These are phyloP conservation scores for Amblyteles armatorius DNA, from an alignment of 2,888 invertebrate species.

Conservation along the genomic window DNA sequence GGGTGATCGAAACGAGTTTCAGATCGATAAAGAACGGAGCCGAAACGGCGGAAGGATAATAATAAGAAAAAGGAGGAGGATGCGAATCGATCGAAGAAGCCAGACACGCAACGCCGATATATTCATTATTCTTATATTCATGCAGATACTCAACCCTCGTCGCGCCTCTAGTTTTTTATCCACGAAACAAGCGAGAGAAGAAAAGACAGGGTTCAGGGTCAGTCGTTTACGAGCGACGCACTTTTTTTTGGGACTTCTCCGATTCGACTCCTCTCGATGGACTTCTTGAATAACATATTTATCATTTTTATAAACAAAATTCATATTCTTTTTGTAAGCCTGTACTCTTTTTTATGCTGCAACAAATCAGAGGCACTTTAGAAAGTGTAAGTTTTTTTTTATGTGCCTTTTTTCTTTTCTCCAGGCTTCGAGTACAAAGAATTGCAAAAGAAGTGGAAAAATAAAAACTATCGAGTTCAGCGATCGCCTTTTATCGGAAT, in stretches of 20 bases:
- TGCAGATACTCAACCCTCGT: constrained; percentile 49
- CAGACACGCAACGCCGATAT: constrained; percentile 55
- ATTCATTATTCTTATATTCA: constrained; percentile 22
- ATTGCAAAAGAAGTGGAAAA: constrained; percentile 11
- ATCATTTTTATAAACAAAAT: constrained; percentile 6
- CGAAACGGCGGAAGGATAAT: constrained; percentile 25
- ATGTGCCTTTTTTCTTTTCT: not conserved
- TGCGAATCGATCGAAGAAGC: constrained; percentile 61
- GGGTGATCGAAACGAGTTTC: constrained; percentile 26
- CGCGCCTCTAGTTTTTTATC: constrained; percentile 29
- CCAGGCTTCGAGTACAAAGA: not conserved
- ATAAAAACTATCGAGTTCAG: constrained; percentile 15
- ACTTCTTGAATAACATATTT: constrained; percentile 15
- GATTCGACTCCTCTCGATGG: constrained; percentile 8
- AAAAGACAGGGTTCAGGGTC: constrained; percentile 61
- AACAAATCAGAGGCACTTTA: not conserved
- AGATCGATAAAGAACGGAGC: constrained; percentile 8
- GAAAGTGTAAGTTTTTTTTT: not conserved
- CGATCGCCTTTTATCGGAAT: constrained; percentile 10
- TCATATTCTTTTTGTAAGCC: not conserved
- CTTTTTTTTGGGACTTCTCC: constrained; percentile 45
- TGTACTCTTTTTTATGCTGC: not conserved
- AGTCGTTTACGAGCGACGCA: constrained; percentile 13
- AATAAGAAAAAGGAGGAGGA: not conserved
- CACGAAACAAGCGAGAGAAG: constrained; percentile 16